Percentiles rank a stretch among this genome's conserved stretches.
phyloP scores from a whole-genome alignment of 2,797 vertebrate species.

The Characodon lateralis region DNA sequence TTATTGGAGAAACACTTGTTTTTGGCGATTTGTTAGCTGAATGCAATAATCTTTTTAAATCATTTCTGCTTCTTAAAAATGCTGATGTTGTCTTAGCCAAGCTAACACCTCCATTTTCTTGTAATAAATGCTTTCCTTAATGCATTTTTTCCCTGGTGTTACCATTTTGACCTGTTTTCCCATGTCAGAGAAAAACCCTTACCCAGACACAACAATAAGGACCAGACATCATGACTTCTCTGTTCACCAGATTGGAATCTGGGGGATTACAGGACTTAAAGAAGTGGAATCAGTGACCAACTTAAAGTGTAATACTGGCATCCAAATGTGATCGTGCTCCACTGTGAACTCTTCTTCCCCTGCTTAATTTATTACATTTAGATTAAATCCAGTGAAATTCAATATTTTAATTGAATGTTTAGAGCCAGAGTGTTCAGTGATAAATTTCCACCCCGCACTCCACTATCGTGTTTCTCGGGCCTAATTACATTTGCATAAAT shows the following conservation, averaged over 20 bases:
- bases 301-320: conserved; percentile 49
- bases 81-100: neutral
- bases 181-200: neutral
- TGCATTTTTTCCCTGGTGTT: conserved; percentile 28
- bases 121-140: conserved; percentile 31
- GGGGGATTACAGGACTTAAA: conserved; percentile 16
- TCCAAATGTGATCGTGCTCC: conserved; percentile 54
- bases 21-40: neutral
- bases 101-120: neutral
- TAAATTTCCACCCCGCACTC: conserved; percentile 92
- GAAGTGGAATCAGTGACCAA: conserved; percentile 55
- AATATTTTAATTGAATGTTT: conserved; percentile 99
- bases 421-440: conserved; percentile 92
- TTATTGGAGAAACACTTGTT: neutral
- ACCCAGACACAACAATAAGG: conserved; percentile 34
- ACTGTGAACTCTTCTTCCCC: conserved; percentile 80
- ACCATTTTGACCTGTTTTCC: conserved; percentile 35
- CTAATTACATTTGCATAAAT: conserved; percentile 99
- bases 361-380: conserved; percentile 96
- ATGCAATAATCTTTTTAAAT: neutral
- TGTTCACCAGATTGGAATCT: conserved; percentile 19
- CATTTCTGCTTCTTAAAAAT: too few species aligned
- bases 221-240: conserved; percentile 41
- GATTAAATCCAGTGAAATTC: conserved; percentile 97
- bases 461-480: conserved; percentile 89